Base-by-base conservation (phyloP, 1,140 invertebrate species). In the Dendroctonus ponderosae region DNA sequence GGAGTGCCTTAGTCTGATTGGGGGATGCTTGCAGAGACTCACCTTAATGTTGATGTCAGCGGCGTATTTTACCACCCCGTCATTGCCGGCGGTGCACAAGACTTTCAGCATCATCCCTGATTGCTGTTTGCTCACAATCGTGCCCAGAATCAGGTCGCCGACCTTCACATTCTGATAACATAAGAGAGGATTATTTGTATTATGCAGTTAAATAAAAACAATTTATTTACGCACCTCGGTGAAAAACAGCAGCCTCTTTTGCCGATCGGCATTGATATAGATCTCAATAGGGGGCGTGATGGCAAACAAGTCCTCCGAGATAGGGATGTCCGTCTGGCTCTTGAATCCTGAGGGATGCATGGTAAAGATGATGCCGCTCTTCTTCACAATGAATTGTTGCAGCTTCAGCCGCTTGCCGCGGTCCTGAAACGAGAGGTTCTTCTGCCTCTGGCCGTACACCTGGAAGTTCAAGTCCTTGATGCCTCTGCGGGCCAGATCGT, bases 11-110 rank as follows among this genome's bases (percentile, higher is more conserved):
- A 14, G 44, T 12, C 26, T 48, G 14, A 8, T 11, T n/a, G 14
- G 14, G 8, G 12, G 5, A 48, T 48, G 14, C 14, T 7, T 48
- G 11, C 46, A 52, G 6, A 26, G 12, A 41, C 64, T 75, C 73
- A 88, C 92, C 85, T 91, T 93, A 58, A 94, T 87, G 78, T 89
- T 89, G 64, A 94, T 85, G 80, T 94, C 91, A 53, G 88, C 88
- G 40, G 94, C 87, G 81, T 91, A 90, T 79, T 89, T 83, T 42
- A 87, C 85, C 72, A 85, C 86, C 43, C 89, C 88, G 70, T 87
- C 88, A 68, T 89, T 89, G 61, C 74, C 76, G 46, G 76, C 69
- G 64, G 90, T 89, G 81, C 91, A 94, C 42, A 95, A 80, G 26
- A 95, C 85, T 78, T 90, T 91, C 54, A 95, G 82, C 78, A 91